Base-by-base conservation (phyloP, 2,797 vertebrate genomes). In the Megalops cyprinoides region DNA sequence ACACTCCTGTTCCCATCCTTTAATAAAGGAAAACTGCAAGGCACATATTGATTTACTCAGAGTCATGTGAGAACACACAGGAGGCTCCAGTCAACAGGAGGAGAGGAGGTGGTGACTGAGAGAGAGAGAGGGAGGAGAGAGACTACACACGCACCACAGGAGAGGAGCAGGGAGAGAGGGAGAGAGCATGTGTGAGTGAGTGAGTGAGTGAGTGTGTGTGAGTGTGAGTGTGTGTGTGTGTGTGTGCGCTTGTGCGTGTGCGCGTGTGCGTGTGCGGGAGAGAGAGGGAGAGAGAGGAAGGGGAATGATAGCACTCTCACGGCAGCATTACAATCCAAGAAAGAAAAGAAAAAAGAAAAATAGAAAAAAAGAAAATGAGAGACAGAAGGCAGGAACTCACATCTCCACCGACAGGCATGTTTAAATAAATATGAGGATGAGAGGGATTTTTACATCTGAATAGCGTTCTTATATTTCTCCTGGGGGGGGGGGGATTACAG, bases 31-130 rank as follows among this genome's bases (percentile, higher is more conserved):
- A 46, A 53, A 58, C 60, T 42, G 80, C 28, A 42, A 58, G 37
- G 60, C 62, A 71, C 25, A n/a, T 71, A 81, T 77, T 82, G 81
- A 82, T 82, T 78, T 81, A 81, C 34, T n/a, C 23, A 28, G 28
- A 76, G 58, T 77, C 79, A 76, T 51, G 28, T 42, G 79, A 81
- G 79, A 58, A 12, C 75, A 31, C 39, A 34, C 25, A 76, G 69
- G 34, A 25, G 51, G 37, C 46, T n/a, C n/a, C 12, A 49, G 49
- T 44, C 60, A n/a, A 79, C 0, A n/a, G 25, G 39, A 75, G 31
- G 18, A 14, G 44, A 23, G 25, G 37, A 53, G n/a, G n/a, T 4
- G 51, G 10, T 31, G 48, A 18, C 20, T 9, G 62, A 44, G 48
- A 74, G 3, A 34, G 8, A 76, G 25, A 53, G 28, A 14, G 6